Evolutionary conservation across 2,888 invertebrate genomes (phyloP), one percentile per base, ranked within the genome.

Genomic region (Hypolimnas misippus): DNA sequence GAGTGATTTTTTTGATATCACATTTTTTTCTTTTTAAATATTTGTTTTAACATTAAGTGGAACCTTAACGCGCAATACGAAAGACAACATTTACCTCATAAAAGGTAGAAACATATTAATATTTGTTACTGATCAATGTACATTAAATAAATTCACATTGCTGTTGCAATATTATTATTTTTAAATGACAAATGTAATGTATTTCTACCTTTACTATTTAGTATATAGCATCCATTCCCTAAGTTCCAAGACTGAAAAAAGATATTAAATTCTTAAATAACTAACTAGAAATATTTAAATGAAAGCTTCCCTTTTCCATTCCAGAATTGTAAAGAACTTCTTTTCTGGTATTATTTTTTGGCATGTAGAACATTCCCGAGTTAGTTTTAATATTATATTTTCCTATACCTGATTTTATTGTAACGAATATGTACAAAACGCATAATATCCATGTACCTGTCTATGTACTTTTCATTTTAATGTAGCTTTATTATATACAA

Each of bases 181-280:
- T 33, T n/a, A 38, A 12, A 38, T 12, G 35, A n/a, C 35, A 4
- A 3, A 33, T 8, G 2, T 25, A 7, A 56, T 61, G 44, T 51
- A 51, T 51, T 38, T 55, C 17, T 52, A 40, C 33, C 53, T 51
- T 55, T 65, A 63, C 60, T 57, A 65, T 52, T 62, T 70, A 65
- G 49, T 52, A 61, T 64, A 62, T 44, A 60, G 35, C 56, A 67
- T 65, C 63, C 71, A 73, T 75, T 74, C 73, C 72, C 60, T 69
- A 66, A 69, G 62, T 59, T 64, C 57, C 54, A 72, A 74, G 73
- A 75, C 74, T 75, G 74, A 74, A 57, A 2, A 38, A n/a, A 38
- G n/a, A 58, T 42, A 58, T 35, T n/a, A 52, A 33, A 19, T 7
- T 50, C n/a, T 4, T 35, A 21, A 42, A 40, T 53, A 40, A 38